Conservation (phyloP, 2,113 vertebrate species). For the Paedocypris sp. region DNA sequence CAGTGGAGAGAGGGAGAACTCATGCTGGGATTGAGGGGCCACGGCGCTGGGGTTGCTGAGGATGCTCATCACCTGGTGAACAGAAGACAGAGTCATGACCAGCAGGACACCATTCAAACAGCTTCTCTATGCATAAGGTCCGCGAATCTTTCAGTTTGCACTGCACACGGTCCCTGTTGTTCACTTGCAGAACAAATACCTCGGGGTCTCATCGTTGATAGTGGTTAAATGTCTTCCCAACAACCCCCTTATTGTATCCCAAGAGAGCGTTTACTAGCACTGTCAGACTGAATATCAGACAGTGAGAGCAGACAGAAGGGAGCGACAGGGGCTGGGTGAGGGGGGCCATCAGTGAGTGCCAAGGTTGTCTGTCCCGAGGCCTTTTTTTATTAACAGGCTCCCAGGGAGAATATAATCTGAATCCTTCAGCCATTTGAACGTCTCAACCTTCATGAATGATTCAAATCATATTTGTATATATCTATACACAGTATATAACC, state of each 20-base stretch:
- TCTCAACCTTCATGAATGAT: constrained; percentile 37
- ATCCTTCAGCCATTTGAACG: constrained; percentile 30
- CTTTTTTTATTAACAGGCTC: constrained; percentile 33
- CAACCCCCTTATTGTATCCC: constrained; percentile 9
- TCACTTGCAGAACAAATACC: constrained; percentile 3
- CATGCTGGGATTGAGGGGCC: constrained; percentile 77
- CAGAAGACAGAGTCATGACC: not conserved
- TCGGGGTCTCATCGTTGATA: not conserved
- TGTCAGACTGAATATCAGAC: constrained; percentile 20
- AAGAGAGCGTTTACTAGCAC: constrained; percentile 23
- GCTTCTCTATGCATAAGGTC: too few species aligned
- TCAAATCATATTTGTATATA: too few species aligned
- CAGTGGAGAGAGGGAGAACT: constrained; percentile 91
- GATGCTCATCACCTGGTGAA: constrained; percentile 88
- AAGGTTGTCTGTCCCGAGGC: constrained; percentile 26
- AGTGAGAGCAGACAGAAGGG: not conserved
- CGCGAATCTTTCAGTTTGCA: too few species aligned
- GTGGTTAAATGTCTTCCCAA: constrained; percentile 24
- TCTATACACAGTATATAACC: too few species aligned
- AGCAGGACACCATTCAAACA: not conserved
- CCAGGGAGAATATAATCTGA: constrained; percentile 34
- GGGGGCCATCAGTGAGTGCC: constrained; percentile 1
- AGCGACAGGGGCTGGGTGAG: not conserved
- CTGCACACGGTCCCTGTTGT: not conserved
- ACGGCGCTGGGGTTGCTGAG: constrained; percentile 78